Base-by-base conservation (phyloP, 2,113 vertebrate genomes). In the Istiophorus platypterus region DNA sequence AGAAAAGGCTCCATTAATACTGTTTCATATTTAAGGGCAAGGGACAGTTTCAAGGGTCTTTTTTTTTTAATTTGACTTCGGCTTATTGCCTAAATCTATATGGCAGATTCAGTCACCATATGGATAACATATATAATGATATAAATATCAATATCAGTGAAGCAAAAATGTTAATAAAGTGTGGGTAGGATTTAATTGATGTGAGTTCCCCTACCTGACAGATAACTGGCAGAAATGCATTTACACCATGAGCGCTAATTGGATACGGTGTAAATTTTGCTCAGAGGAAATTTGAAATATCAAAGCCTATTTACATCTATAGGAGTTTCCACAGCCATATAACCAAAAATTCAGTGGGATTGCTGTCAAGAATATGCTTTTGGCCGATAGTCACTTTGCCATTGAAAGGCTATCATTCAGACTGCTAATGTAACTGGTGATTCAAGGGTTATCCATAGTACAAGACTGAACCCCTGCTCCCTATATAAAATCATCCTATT, bases 391-490 rank as follows among this genome's bases (percentile, higher is more conserved):
- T 52, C 22, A 0, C 61, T 4, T 31, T 76, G 42, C 45, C 22
- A 20, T 20, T 34, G 49, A 39, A 63, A 52, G 47, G 78, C 62
- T 63, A 45, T 68, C n/a, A 34, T 3, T 34, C 31, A 34, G 3
- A 34, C 31, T 34, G 31, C 31, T 34, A 34, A 78, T 72, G 63
- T 72, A 29, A 67, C 34, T 11, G 26, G 57, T 0, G 12, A 45
- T 75, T 80, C 41, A 76, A 70, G 24, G 66, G 77, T 76, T 78
- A 75, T 57, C 68, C 17, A 65, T 37, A 71, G 58, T 11, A 61
- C 31, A 74, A 75, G 62, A 34, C 57, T 22, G 59, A 70, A 49
- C 65, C 56, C 15, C 64, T 71, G 62, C 67, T 52, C 62, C 56
- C 37, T 49, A 52, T 63, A 65, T 56, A 51, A 71, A 74, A 76